Evolutionary conservation across 2,888 invertebrate genomes (phyloP), one percentile per base, ranked within the genome.

Genomic region (Drosophila atroscutellata): DNA sequence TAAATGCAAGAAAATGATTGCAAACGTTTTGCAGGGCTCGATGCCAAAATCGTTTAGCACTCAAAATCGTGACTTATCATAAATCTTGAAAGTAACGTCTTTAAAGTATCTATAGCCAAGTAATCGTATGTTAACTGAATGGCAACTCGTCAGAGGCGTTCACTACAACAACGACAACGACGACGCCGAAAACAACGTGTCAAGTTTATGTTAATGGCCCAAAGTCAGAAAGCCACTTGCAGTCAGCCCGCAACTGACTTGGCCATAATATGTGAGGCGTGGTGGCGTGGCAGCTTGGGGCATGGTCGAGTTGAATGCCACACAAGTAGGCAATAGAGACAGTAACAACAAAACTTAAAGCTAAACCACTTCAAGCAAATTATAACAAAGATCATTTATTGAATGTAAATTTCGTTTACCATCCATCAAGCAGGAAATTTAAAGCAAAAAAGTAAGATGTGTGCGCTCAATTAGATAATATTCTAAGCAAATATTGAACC

Each of bases 1-100:
- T 15, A 24, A 4, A 15, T 24, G 45, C 45, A 45, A 24, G n/a
- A 32, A 60, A 69, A 64, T 50, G 50, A 75, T 82, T 82, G 62
- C 69, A 66, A 59, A 59, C 36, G 49, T 37, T 71, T 58, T 26
- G 39, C 63, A 51, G 39, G 26, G 58, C 24, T 26, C 58, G 59
- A 65, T 78, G 66, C 72, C 77, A 65, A 78, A 80, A 81, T 60
- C 74, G 67, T 60, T 82, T 64, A 75, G 56, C 77, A 58, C 69
- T 67, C 36, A 54, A 75, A 76, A 70, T 79, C 87, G 87, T 87
- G 87, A 87, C 87, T 90, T 82, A 87, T 87, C 87, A 87, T 82
- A 87, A 89, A 90, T 90, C 90, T 54, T 26, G n/a, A 61, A 70
- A 49, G 64, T 69, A 61, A 71, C 70, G 67, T 66, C 61, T 65